Base-by-base conservation (phyloP, 1,140 invertebrate genomes). In the Oryctes rhinoceros region DNA sequence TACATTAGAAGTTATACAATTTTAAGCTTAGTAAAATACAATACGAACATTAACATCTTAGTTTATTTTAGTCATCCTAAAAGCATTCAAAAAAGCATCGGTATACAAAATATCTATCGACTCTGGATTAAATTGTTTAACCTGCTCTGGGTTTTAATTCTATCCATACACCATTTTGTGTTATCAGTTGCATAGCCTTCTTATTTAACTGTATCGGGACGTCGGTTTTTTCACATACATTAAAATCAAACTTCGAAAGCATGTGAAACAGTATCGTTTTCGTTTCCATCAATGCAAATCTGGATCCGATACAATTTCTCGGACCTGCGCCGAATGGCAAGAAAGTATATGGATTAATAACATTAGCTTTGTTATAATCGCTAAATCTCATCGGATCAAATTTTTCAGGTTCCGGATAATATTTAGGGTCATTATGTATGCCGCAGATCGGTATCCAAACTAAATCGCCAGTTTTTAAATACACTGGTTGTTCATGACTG, bases 311-410 rank as follows among this genome's bases (percentile, higher is more conserved):
- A 81, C 92, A 93, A 81, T 89, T 91, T 37, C 92, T 86, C 1
- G 91, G 91, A 44, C 74, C 74, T 44, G 88, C 88, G n/a, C 90
- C 91, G 84, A 92, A 92, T 4, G 92, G 91, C 20, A 92, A 84
- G 84, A 88, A 92, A 13, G 88, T 81, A 79, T 87, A 88, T 2
- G 84, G 87, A 80, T 86, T 88, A 76, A n/a, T n/a, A n/a, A 91
- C 86, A 11, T 83, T 83, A 1, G 76, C 53, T 82, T 81, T 84
- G 59, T 85, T 85, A 75, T 82, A 80, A 74, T 83, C 83, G n/a
- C 75, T 83, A 80, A 85, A 85, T 62, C 84, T 79, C 53, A 84
- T 83, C 10, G 84, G 84, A 76, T 84, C 81, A 13, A 84, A 84
- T 78, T 81, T 81, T n/a, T 82, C 81, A 2, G 84, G 84, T 39